These are phyloP conservation scores for Microtus montanus DNA, from an alignment of 2,113 vertebrate species.

Conservation along the genomic window DNA sequence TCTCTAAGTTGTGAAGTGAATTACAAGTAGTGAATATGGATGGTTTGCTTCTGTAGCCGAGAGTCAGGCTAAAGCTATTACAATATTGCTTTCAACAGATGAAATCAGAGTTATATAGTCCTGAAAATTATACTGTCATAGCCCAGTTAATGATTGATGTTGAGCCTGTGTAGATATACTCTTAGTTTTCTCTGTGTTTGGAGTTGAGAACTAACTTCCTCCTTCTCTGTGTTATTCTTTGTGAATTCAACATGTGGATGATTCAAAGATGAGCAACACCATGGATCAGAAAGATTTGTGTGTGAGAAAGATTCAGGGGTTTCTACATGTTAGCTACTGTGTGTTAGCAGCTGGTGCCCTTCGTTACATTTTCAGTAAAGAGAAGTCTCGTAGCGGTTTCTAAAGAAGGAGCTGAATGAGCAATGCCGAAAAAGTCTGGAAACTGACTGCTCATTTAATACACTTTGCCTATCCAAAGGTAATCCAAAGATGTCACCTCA, in stretches of 20 bases:
- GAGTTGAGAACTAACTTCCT: background rate
- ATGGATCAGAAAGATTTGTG: conserved; percentile 6
- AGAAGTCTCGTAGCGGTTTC: background rate
- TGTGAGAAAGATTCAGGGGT: conserved; percentile 14
- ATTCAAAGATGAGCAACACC: conserved; percentile 24
- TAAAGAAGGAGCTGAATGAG: background rate
- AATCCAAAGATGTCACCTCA: conserved; percentile 34
- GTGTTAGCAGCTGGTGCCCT: background rate
- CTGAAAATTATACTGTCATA: background rate
- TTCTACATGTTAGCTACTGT: conserved; percentile 16
- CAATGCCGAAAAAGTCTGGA: background rate
- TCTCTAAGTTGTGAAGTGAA: background rate
- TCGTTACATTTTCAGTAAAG: conserved; percentile 42
- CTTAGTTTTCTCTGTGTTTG: background rate
- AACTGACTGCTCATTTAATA: conserved; percentile 34
- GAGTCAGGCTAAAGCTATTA: conserved; percentile 44
- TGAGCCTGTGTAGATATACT: background rate
- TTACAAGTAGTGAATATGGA: background rate
- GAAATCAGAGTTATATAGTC: conserved; percentile 11
- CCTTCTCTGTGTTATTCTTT: background rate
- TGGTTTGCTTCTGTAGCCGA: conserved; percentile 28
- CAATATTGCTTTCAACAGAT: conserved; percentile 45
- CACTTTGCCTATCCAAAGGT: background rate
- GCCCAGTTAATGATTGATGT: background rate
- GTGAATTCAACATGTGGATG: conserved; percentile 3